These are phyloP conservation scores for Oncorhynchus masou DNA, from an alignment of 2,113 vertebrate species.

Conservation along the genomic window DNA sequence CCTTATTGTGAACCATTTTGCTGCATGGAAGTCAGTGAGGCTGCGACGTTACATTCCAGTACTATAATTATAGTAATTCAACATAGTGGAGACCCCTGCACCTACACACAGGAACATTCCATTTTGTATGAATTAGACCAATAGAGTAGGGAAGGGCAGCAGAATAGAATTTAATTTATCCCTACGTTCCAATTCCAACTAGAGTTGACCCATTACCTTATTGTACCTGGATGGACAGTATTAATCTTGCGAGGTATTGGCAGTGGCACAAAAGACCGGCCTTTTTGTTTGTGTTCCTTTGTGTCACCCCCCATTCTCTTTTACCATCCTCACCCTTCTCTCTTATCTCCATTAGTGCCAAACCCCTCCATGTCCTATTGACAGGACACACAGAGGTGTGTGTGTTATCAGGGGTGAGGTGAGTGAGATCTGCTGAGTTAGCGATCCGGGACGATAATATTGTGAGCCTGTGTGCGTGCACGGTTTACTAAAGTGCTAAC, in stretches of 20 bases:
- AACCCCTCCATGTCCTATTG: conserved; percentile 72
- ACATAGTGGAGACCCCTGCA: not conserved
- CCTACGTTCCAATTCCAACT: conserved; percentile 21
- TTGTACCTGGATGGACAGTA: not conserved
- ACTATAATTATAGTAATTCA: not conserved
- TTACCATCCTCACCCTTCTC: conserved; percentile 77
- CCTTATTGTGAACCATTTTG: conserved; percentile 4
- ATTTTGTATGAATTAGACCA: too few species aligned
- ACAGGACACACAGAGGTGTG: conserved; percentile 26
- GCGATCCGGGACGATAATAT: conserved; percentile 67
- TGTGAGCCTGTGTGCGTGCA: not conserved
- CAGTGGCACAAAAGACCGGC: not conserved
- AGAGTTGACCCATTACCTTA: not conserved
- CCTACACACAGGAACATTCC: not conserved
- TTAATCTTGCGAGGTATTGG: not conserved
- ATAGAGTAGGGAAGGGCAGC: conserved; percentile 17
- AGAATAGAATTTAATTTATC: conserved; percentile 41
- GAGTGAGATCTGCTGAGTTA: conserved; percentile 69
- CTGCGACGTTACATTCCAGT: not conserved
- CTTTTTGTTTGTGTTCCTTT: not conserved
- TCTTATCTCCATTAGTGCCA: conserved; percentile 75
- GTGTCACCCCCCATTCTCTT: conserved; percentile 56
- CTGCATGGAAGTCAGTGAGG: not conserved
- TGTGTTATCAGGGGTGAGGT: conserved; percentile 62
- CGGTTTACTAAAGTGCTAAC: not conserved